phyloP scores from a whole-genome alignment of 2,113 vertebrate genomes.

The Sinocyclocheilus grahami region DNA sequence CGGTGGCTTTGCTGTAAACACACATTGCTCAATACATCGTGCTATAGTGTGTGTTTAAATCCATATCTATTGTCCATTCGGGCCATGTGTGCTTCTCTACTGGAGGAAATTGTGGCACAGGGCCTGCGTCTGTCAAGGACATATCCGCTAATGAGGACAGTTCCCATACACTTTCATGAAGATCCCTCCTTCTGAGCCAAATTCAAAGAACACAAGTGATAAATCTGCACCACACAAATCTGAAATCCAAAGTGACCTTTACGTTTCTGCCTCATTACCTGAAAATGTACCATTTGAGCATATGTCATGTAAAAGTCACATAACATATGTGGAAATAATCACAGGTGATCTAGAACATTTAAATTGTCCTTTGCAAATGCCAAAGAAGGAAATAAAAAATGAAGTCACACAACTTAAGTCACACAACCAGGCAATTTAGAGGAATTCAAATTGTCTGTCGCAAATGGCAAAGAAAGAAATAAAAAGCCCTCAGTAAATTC shows the following conservation, averaged over 20 bases:
- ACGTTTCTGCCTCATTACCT: conserved; percentile 27
- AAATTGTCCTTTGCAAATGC: background rate
- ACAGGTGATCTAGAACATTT: background rate
- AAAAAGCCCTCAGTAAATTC: background rate
- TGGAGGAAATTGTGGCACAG: background rate
- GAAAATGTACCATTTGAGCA: conserved; percentile 26
- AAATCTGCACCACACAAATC: background rate
- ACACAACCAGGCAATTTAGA: too few species aligned
- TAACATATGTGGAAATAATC: background rate
- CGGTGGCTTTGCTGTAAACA: background rate
- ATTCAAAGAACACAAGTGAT: conserved; percentile 12
- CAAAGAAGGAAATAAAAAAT: background rate
- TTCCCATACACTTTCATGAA: conserved; percentile 33
- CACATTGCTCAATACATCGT: conserved; percentile 8
- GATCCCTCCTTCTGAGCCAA: conserved; percentile 28
- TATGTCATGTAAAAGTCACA: conserved; percentile 38
- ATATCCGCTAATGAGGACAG: conserved; percentile 33
- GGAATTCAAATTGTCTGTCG: background rate
- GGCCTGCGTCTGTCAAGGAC: conserved; percentile 38
- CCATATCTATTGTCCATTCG: background rate
- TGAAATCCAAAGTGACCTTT: conserved; percentile 40
- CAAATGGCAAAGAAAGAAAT: background rate
- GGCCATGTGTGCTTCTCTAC: background rate
- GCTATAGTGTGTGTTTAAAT: background rate
- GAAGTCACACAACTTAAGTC: too few species aligned